A percentile compares a stretch with the other conserved stretches of the same genome.
These are phyloP conservation scores for Psettodes erumei DNA, from an alignment of 2,113 vertebrate species.

Conservation along the genomic window DNA sequence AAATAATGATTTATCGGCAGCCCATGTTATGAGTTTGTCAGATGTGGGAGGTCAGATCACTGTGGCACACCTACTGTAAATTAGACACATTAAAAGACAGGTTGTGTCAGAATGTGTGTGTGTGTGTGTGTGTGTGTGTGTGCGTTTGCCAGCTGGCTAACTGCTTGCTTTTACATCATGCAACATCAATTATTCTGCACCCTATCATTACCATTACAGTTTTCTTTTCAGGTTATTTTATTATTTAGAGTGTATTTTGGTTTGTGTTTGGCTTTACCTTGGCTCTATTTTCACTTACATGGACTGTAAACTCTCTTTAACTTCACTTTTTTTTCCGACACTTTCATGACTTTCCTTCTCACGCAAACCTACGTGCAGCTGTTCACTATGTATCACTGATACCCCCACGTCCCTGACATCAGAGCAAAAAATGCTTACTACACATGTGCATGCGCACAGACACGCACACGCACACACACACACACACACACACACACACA, in stretches of 20 bases:
- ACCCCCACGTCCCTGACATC: conserved; percentile 72
- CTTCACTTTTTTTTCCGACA: conserved; percentile 49
- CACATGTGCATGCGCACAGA: conserved; percentile 13
- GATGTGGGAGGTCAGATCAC: conserved; percentile 38
- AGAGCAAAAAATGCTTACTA: conserved; percentile 63
- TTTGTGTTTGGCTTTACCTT: not conserved
- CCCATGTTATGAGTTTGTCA: conserved; percentile 7
- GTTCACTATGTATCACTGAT: conserved; percentile 81
- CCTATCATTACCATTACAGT: not conserved
- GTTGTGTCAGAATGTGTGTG: conserved; percentile 1
- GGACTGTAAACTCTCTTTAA: conserved; percentile 51
- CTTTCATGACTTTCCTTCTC: conserved; percentile 75
- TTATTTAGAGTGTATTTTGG: conserved; percentile 8
- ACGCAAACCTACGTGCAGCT: conserved; percentile 79
- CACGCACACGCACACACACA: not conserved
- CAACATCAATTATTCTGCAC: not conserved
- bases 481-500: conserved; percentile 22
- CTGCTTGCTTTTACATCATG: conserved; percentile 26
- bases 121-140: not conserved
- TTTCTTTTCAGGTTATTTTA: conserved; percentile 8
- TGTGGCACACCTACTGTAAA: conserved; percentile 37
- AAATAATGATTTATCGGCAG: conserved; percentile 6
- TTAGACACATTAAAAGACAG: conserved; percentile 39
- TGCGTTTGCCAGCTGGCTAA: conserved; percentile 36
- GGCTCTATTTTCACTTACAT: conserved; percentile 1